phyloP scores from a whole-genome alignment of 2,888 invertebrate genomes.

The Ophonus ardosiacus region DNA sequence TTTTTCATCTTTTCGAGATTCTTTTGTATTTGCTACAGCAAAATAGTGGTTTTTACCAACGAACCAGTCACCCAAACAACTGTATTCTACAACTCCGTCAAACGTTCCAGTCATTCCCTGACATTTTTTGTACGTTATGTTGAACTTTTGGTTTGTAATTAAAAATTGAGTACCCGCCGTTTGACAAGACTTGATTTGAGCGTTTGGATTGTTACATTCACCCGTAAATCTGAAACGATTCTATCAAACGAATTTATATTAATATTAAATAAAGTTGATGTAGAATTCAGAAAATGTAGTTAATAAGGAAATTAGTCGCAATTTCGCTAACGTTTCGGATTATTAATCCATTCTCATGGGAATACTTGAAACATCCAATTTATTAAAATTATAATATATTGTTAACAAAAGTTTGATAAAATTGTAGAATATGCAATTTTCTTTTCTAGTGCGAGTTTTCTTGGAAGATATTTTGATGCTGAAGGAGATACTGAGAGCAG shows the following conservation, averaged over 20 bases:
- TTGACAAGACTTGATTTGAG: constrained; percentile 95
- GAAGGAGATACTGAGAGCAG: too few relatives aligned
- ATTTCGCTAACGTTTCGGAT: too few relatives aligned
- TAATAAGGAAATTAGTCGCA: too few relatives aligned
- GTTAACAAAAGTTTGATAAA: too few relatives aligned
- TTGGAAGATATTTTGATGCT: too few relatives aligned
- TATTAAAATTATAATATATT: too few relatives aligned
- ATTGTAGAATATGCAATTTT: too few relatives aligned
- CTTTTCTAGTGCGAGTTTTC: too few relatives aligned
- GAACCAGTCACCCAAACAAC: constrained; percentile 97
- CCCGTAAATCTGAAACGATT: constrained; percentile 94
- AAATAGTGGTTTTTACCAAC: constrained; percentile 97
- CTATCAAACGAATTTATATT: constrained; percentile 66
- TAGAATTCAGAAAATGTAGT: too few relatives aligned
- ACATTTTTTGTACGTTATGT: constrained; percentile 95
- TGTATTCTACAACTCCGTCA: constrained; percentile 94
- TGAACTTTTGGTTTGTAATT: constrained; percentile 97
- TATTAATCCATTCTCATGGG: too few relatives aligned
- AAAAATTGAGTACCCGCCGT: constrained; percentile 96
- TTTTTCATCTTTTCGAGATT: constrained; percentile 95
- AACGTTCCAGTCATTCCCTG: constrained; percentile 93
- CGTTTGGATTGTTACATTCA: constrained; percentile 93
- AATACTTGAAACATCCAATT: too few relatives aligned
- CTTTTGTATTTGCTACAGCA: constrained; percentile 97
- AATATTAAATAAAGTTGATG: not conserved